Percentiles rank a stretch among this genome's conserved stretches.
Conservation (phyloP, 2,888 invertebrate species). For the Formica aserva region DNA sequence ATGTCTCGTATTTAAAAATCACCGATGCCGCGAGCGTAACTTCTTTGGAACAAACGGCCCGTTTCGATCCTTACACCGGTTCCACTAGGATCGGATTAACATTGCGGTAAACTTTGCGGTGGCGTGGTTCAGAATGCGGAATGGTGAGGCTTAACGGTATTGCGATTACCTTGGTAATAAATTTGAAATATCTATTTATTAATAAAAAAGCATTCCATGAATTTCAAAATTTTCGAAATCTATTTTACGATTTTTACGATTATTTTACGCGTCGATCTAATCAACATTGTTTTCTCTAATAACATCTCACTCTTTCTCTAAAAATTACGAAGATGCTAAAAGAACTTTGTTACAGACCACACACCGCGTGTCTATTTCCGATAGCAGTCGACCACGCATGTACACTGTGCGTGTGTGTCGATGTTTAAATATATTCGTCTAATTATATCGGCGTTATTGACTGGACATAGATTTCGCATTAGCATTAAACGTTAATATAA, state of each 20-base stretch:
- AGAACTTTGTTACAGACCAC: constrained; percentile 20
- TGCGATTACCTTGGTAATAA: neutral
- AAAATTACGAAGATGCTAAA: neutral
- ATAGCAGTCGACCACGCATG: neutral
- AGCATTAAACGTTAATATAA: neutral
- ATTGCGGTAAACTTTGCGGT: neutral
- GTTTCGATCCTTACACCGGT: constrained; percentile 70
- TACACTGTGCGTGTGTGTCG: neutral
- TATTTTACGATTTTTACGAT: too few relatives aligned
- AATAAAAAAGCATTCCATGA: neutral
- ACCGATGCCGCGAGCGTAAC: constrained; percentile 19
- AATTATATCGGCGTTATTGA: constrained; percentile 36
- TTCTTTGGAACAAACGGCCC: constrained; percentile 54
- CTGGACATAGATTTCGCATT: neutral
- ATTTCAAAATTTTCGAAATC: neutral
- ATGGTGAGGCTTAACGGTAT: neutral
- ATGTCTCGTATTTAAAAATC: constrained; percentile 38
- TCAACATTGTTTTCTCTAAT: constrained; percentile 27
- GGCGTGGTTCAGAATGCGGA: neutral
- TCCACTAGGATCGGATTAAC: constrained; percentile 19
- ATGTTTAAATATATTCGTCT: constrained; percentile 30
- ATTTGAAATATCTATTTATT: neutral
- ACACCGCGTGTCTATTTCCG: constrained; percentile 38
- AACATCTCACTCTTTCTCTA: neutral
- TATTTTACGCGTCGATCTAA: neutral